Base-by-base conservation (phyloP, 2,113 vertebrate genomes). In the Lota lota region DNA sequence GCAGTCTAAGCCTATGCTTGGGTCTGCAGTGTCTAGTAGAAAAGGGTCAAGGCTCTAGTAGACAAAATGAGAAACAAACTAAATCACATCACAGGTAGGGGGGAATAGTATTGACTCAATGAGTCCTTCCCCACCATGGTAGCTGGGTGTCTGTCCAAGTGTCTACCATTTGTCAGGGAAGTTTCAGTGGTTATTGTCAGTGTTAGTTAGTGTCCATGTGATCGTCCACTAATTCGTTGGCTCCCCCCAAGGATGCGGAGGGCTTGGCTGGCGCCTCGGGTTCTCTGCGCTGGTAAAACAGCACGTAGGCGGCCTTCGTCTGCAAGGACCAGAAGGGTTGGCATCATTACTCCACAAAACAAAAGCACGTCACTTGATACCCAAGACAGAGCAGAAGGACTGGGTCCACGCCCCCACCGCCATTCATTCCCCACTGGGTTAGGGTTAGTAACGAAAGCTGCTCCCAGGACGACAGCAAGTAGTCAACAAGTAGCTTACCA, bases 191-290 rank as follows among this genome's bases (percentile, higher is more conserved):
- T 63, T 76, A n/a, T 21, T 21, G 6, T 50, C 40, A 10, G 77
- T 60, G 28, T 95, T 91, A 99, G 91, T 97, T 97, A 91, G 95
- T 99, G 87, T 99, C 97, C 97, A 99, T 99, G 91, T 91, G 84
- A 24, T 96, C 95, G 0, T 94, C 93, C 3, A 89, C 91, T 22
- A 89, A 79, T 0, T 87, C 89, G 0, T 89, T 83, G 22, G 89
- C 90, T 71, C 88, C 90, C 36, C 92, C 90, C 47, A 90, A 69
- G 1, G 91, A 87, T 33, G 91, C 90, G 7, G 85, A 86, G n/a
- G 89, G 59, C 53, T 87, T 87, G 71, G 87, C 71, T 50, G 81
- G 84, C 22, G 83, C 80, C 15, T 94, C 93, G 2, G 88, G 83
- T 2, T 94, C 96, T 78, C 94, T 92, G 63, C 95, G 95, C 82